phyloP scores from a whole-genome alignment of 2,113 vertebrate genomes.

The Tragelaphus scriptus region DNA sequence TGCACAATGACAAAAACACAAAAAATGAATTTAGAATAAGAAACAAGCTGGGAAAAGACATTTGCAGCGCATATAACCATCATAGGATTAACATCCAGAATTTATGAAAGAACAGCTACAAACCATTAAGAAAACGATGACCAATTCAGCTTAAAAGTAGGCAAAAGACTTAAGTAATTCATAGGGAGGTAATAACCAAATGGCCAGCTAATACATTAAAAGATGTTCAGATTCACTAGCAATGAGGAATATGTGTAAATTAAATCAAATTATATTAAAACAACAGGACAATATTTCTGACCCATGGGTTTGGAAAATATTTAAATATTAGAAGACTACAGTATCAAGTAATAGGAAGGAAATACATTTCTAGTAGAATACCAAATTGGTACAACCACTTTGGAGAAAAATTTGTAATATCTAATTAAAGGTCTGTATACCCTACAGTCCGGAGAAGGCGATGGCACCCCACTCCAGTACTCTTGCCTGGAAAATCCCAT shows the following conservation, averaged over 20 bases:
- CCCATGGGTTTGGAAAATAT: neutral
- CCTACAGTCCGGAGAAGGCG: neutral
- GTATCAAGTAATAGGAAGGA: neutral
- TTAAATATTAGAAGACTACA: neutral
- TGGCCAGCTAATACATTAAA: neutral
- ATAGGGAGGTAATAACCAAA: neutral
- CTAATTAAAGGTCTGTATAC: neutral
- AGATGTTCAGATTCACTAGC: neutral
- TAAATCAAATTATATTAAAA: neutral
- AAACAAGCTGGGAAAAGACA: neutral
- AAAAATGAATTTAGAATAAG: neutral
- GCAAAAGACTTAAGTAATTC: neutral
- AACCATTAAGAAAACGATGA: neutral
- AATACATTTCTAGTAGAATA: neutral
- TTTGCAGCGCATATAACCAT: neutral
- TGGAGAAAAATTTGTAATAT: neutral
- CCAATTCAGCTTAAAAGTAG: neutral
- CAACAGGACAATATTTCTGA: neutral
- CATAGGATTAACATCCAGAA: neutral
- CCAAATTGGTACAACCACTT: neutral
- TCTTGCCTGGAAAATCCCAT: too few relatives aligned
- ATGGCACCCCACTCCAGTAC: too few relatives aligned
- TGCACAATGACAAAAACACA: neutral
- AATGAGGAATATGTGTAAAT: neutral
- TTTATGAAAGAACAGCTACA: neutral